Evolutionary conservation across 2,888 invertebrate species (phyloP), one percentile per base, ranked within the genome.

Genomic region (Nemotelus pantherinus): DNA sequence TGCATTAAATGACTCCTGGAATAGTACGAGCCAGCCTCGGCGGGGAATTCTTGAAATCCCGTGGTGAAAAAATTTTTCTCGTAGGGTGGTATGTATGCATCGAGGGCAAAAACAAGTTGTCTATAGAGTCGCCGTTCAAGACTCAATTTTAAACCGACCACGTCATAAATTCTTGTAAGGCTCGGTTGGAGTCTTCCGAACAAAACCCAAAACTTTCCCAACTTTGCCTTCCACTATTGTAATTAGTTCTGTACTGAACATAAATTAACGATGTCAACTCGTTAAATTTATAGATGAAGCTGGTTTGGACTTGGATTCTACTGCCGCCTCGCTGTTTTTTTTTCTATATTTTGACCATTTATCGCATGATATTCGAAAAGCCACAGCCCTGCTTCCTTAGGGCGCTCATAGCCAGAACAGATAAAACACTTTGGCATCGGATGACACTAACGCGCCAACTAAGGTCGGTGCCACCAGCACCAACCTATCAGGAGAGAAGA

Each of bases 181-280:
- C 48, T 74, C 74, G 43, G 60, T 48, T 41, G 63, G 63, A 7
- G 39, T 63, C 63, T 43, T 41, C 1, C 43, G 4, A 67, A 44
- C 63, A 57, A 58, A 48, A 77, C 77, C 77, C 57, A 80, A 81
- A 82, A 81, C 80, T 81, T 81, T 80, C 4, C 77, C 80, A 81
- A 81, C 78, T 82, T 81, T 81, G 80, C 80, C 79, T 80, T 80
- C 80, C 79, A 80, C 81, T 80, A 81, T 80, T 82, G 81, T 80
- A 82, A 82, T 82, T 82, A 82, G 81, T 82, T 80, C 80, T 81
- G 81, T 79, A 81, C 79, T 55, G 79, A 81, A 80, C 81, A 81
- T 81, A 81, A 81, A 81, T 81, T 81, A 81, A 80, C 68, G 80
- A 80, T 79, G 81, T 80, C 81, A 80, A 79, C 79, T 77, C 77